Evolutionary conservation across 2,888 invertebrate genomes (phyloP), one percentile per base, ranked within the genome.

Genomic region (Bhutanitis thaidina): DNA sequence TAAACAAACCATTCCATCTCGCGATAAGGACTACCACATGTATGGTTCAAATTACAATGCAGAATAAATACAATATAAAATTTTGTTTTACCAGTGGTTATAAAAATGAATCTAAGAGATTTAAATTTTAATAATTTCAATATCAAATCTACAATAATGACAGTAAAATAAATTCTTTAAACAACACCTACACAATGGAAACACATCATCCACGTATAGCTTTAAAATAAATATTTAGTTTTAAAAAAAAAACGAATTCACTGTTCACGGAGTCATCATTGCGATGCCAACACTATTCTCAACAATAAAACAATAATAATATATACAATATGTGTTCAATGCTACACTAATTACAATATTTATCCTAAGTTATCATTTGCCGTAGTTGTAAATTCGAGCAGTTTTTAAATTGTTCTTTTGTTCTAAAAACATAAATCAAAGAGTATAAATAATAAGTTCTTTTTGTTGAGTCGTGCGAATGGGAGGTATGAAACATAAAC

Each of bases 161-260:
- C 25, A 30, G 13, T 37, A 9, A 16, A 29, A 39, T 48, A 14
- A 10, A 38, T 25, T 10, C 7, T 35, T 35, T 34, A n/a, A n/a
- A n/a, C n/a, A 34, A 50, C 34, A 44, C 38, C 43, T 49, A 37
- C 32, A 43, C 25, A n/a, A n/a, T n/a, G n/a, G n/a, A n/a, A n/a
- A n/a, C n/a, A n/a, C n/a, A n/a, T n/a, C n/a, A n/a, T 45, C 5
- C n/a, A 8, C 37, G 5, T 20, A 20, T 45, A 37, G 15, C 2
- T 27, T 45, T 27, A 45, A 45, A 37, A 27, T 15, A 20, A 20
- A 37, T 45, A 25, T 45, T 25, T 20, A 25, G 20, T 32, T 14
- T 15, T 44, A 35, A 35, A 35, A 35, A 44, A 16, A 44, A 41
- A 41, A 34, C 8, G 16, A 41, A 36, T 15, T 10, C 16, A 29